A percentile compares a stretch with the other conserved stretches of the same genome.
Evolutionary conservation across 92 coral and sea anemone species (phyloP).

Genomic region (Isaurus tuberculatus): DNA sequence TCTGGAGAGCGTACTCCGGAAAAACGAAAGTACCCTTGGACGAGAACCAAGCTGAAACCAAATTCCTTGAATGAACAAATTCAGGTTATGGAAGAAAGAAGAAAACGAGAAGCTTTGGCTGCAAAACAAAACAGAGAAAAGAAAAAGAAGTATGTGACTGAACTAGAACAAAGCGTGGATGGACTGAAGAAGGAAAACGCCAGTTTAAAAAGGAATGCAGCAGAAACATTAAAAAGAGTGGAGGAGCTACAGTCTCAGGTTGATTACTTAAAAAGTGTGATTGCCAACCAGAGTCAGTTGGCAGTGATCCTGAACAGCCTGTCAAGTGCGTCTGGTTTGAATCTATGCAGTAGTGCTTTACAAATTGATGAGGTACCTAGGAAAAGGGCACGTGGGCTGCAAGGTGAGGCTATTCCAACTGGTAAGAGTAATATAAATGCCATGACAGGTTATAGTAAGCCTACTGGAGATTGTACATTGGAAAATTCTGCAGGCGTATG

Average conservation of each 20-base stretch:
- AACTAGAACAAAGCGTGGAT: constrained; percentile 63
- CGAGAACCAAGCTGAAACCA: constrained; percentile 14
- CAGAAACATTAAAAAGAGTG: constrained; percentile 46
- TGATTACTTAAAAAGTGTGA: constrained; percentile 82
- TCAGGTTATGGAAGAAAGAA: constrained; percentile 20
- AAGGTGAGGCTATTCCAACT: constrained; percentile 26
- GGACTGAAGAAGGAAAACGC: constrained; percentile 58
- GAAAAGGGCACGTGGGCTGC: constrained; percentile 36
- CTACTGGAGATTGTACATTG: constrained; percentile 25
- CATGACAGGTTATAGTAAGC: constrained; percentile 34
- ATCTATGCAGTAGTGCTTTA: constrained; percentile 60
- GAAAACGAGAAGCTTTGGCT: constrained; percentile 57
- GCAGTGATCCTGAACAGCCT: constrained; percentile 75
- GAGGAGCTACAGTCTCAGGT: constrained; percentile 66
- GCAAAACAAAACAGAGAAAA: constrained; percentile 70
- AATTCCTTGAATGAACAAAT: constrained; percentile 18
- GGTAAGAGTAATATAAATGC: constrained; percentile 15
- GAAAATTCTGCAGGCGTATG: constrained; percentile 81
- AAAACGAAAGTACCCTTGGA: neutral
- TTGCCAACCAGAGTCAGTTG: constrained; percentile 80
- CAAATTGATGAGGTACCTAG: constrained; percentile 44
- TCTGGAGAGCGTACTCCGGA: neutral
- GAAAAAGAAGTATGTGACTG: constrained; percentile 70
- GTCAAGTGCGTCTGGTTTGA: constrained; percentile 68
- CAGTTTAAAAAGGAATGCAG: constrained; percentile 50